phyloP scores from a whole-genome alignment of 2,888 invertebrate species.

The Oscheius sp. region DNA sequence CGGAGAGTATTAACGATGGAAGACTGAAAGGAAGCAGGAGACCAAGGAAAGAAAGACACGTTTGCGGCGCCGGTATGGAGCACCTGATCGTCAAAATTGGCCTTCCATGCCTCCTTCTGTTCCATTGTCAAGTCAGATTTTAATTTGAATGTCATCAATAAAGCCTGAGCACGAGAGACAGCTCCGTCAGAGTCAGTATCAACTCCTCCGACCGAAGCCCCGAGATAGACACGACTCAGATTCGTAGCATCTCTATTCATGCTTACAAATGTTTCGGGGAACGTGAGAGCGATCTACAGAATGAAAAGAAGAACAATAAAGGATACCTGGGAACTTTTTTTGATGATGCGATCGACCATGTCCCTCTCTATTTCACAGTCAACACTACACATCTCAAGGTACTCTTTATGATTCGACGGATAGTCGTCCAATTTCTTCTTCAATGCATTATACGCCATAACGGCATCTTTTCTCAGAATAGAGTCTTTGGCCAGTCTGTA shows the following conservation, averaged over 20 bases:
- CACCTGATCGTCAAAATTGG: slow-evolving; percentile 56
- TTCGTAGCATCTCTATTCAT: slow-evolving; percentile 51
- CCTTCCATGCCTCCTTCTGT: slow-evolving; percentile 52
- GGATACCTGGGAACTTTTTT: slow-evolving; percentile 45
- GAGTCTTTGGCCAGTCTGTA: slow-evolving; percentile 48
- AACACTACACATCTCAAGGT: slow-evolving; percentile 38
- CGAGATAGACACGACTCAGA: slow-evolving; percentile 51
- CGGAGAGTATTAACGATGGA: slow-evolving; percentile 30
- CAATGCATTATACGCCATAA: slow-evolving; percentile 45
- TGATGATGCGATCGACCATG: slow-evolving; percentile 54
- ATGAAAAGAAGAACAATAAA: neutral
- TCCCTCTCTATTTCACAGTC: slow-evolving; percentile 51
- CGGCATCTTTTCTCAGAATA: slow-evolving; percentile 49
- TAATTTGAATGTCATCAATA: slow-evolving; percentile 57
- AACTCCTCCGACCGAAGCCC: slow-evolving; percentile 53
- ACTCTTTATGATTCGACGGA: slow-evolving; percentile 45
- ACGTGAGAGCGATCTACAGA: slow-evolving; percentile 47
- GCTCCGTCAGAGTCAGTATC: slow-evolving; percentile 61
- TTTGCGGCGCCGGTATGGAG: slow-evolving; percentile 39
- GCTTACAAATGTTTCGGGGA: slow-evolving; percentile 57
- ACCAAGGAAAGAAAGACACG: slow-evolving; percentile 43
- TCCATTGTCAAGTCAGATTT: slow-evolving; percentile 46
- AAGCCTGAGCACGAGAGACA: slow-evolving; percentile 55
- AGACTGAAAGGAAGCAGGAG: slow-evolving; percentile 43
- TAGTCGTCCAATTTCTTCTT: slow-evolving; percentile 54